phyloP scores from a whole-genome alignment of 2,797 vertebrate genomes.

The Pteronotus mesoamericanus region DNA sequence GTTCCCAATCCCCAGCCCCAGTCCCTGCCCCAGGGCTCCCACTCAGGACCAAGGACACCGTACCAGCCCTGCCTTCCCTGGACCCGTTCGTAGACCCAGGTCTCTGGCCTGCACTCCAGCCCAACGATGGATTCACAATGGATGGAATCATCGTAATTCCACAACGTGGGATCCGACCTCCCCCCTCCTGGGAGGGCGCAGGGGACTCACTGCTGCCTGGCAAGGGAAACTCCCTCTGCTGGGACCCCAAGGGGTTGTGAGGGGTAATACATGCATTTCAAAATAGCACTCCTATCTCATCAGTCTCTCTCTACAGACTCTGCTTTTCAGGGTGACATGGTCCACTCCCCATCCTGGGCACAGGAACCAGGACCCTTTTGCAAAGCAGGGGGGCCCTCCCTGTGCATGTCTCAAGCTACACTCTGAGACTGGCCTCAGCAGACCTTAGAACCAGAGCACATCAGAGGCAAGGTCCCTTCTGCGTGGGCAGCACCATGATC shows the following conservation, averaged over 20 bases:
- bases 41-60: not conserved
- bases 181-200: not conserved
- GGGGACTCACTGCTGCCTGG: not conserved
- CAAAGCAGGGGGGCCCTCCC: not conserved
- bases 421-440: not conserved
- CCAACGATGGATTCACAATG: not conserved
- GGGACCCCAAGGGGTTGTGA: not conserved
- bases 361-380: not conserved
- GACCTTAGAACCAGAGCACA: not conserved
- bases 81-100: not conserved
- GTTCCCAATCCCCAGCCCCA: not conserved
- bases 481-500: too few species aligned
- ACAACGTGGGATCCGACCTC: not conserved
- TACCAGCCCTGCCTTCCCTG: too few species aligned
- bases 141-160: not conserved
- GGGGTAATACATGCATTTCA: not conserved
- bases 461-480: not conserved
- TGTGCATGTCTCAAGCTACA: not conserved
- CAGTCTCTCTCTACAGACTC: not conserved
- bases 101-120: not conserved
- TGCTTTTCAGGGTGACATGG: not conserved
- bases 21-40: not conserved
- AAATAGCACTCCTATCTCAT: not conserved
- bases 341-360: not conserved
- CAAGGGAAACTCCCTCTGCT: not conserved